A percentile compares a stretch with the other conserved stretches of the same genome.
These are phyloP conservation scores for Lonchura striata DNA, from an alignment of 2,113 vertebrate genomes.

Conservation along the genomic window DNA sequence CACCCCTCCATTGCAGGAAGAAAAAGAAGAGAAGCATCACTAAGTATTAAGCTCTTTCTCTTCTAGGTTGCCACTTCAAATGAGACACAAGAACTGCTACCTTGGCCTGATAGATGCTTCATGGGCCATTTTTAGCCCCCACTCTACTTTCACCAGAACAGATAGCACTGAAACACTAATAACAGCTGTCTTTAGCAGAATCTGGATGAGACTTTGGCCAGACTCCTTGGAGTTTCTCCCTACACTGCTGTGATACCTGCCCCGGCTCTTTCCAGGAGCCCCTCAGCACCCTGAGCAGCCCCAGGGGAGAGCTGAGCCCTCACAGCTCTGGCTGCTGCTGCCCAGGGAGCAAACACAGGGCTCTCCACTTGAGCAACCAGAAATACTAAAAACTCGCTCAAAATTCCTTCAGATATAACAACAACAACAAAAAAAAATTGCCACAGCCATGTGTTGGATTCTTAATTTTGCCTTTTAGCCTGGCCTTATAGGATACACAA, in stretches of 20 bases:
- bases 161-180: background rate
- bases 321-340: background rate
- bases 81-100: background rate
- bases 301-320: background rate
- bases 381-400: background rate
- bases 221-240: background rate
- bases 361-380: background rate
- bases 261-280: background rate
- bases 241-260: background rate
- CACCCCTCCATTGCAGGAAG: background rate
- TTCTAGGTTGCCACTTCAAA: background rate
- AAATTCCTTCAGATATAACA: background rate
- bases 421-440: background rate
- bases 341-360: background rate
- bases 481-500: background rate
- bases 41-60: background rate
- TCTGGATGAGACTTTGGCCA: background rate
- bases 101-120: background rate
- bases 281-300: fast-evolving
- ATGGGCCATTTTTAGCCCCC: background rate
- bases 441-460: background rate
- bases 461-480: background rate
- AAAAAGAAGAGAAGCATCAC: background rate
- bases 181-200: background rate
- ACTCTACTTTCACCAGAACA: background rate